phyloP scores from a whole-genome alignment of 2,888 invertebrate species.

The Macrostomum cliftonense region DNA sequence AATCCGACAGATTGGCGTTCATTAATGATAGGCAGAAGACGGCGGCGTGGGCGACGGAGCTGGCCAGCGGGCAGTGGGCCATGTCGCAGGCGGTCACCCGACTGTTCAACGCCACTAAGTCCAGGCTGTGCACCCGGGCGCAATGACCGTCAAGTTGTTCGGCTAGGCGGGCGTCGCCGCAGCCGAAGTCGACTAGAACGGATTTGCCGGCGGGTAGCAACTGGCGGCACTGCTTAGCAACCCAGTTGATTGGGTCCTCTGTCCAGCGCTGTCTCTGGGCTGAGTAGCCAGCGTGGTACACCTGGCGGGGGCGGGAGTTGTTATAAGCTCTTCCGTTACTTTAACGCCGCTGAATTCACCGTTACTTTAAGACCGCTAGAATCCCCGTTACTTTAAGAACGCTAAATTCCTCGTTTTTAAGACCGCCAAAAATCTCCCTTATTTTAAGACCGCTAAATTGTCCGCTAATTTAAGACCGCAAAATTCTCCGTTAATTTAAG shows the following conservation, averaged over 20 bases:
- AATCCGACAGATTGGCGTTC: slow-evolving; percentile 76
- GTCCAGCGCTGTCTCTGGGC: slow-evolving; percentile 79
- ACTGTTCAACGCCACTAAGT: slow-evolving; percentile 58
- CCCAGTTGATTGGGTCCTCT: slow-evolving; percentile 63
- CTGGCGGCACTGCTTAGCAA: slow-evolving; percentile 46
- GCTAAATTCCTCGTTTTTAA: no score
- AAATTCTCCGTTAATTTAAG: no score
- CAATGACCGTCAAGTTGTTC: slow-evolving; percentile 41
- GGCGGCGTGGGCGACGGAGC: slow-evolving; percentile 55
- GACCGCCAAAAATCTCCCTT: no score
- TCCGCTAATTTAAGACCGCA: no score
- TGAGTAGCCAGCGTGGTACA: slow-evolving; percentile 76
- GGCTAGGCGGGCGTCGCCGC: slow-evolving; percentile 71
- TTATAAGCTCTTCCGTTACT: no score
- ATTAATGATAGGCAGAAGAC: slow-evolving; percentile 88
- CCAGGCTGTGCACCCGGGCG: slow-evolving; percentile 66
- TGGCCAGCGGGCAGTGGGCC: slow-evolving; percentile 48
- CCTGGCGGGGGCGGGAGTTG: slow-evolving; percentile 26
- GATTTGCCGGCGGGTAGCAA: slow-evolving; percentile 42
- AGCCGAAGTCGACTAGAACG: slow-evolving; percentile 79
- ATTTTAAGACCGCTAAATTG: no score
- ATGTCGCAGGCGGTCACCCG: slow-evolving; percentile 72
- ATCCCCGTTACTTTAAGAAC: no score
- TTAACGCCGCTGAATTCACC: no score
- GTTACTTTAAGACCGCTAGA: no score